Conservation (phyloP, 2,797 vertebrate genomes). For the Syndactyla subalaris region DNA sequence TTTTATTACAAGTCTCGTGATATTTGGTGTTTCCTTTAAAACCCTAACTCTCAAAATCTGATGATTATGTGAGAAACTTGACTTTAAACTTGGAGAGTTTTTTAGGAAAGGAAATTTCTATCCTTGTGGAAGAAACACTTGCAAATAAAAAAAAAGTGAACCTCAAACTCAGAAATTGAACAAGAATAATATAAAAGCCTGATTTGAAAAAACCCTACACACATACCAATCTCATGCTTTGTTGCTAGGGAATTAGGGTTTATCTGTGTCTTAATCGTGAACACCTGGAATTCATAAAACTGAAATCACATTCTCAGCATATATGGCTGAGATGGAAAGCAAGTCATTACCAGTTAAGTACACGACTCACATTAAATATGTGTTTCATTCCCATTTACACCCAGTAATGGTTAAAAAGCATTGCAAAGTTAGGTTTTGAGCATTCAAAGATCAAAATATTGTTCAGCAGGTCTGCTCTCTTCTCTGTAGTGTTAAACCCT, state of each 20-base stretch:
- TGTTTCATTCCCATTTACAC: background rate
- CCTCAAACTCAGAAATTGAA: background rate
- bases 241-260: background rate
- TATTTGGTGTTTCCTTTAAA: conserved; percentile 33
- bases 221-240: background rate
- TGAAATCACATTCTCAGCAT: background rate
- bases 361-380: background rate
- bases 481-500: background rate
- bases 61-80: conserved; percentile 16
- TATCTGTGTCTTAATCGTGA: background rate
- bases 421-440: background rate
- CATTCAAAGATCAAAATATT: background rate
- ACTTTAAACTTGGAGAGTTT: background rate
- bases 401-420: background rate
- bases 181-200: background rate
- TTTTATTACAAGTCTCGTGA: background rate
- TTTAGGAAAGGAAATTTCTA: background rate
- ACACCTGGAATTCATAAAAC: background rate
- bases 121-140: background rate
- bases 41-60: background rate
- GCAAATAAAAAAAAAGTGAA: background rate
- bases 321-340: background rate
- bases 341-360: background rate
- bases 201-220: background rate
- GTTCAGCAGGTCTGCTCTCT: background rate